Percentiles rank a stretch among this genome's conserved stretches.
These are phyloP conservation scores for Premnoplex brunnescens DNA, from an alignment of 2,797 vertebrate genomes.

Conservation along the genomic window DNA sequence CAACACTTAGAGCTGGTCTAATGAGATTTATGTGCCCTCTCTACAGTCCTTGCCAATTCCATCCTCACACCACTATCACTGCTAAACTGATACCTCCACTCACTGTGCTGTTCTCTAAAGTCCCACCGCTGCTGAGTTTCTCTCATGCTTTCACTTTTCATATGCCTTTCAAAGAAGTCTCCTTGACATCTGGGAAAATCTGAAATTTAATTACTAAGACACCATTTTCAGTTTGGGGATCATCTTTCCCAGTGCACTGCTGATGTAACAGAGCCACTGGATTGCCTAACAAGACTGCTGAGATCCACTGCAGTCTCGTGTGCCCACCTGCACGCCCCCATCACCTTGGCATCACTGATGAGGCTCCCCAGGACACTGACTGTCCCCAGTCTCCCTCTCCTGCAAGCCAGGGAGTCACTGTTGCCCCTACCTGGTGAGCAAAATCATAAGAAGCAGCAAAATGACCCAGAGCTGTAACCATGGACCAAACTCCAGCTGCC, in stretches of 20 bases:
- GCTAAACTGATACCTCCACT: background rate
- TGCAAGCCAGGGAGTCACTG: background rate
- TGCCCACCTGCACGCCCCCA: background rate
- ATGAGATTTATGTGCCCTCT: background rate
- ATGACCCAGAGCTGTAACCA: background rate
- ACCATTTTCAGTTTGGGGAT: background rate
- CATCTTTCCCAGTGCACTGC: background rate
- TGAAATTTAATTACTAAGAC: background rate
- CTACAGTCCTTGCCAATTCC: background rate
- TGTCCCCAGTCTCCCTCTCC: background rate
- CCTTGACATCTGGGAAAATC: background rate
- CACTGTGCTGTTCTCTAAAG: background rate
- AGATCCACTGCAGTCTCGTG: background rate
- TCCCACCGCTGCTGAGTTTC: background rate
- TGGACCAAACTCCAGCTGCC: background rate
- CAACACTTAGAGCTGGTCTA: background rate
- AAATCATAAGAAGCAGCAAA: background rate
- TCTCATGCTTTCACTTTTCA: background rate
- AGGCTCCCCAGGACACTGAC: background rate
- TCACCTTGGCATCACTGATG: background rate
- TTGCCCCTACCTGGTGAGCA: background rate
- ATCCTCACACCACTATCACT: background rate
- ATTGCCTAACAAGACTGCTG: background rate
- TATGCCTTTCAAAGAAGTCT: background rate
- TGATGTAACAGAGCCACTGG: background rate